phyloP scores from a whole-genome alignment of 2,113 vertebrate species.

The Grammomys dolichurus region DNA sequence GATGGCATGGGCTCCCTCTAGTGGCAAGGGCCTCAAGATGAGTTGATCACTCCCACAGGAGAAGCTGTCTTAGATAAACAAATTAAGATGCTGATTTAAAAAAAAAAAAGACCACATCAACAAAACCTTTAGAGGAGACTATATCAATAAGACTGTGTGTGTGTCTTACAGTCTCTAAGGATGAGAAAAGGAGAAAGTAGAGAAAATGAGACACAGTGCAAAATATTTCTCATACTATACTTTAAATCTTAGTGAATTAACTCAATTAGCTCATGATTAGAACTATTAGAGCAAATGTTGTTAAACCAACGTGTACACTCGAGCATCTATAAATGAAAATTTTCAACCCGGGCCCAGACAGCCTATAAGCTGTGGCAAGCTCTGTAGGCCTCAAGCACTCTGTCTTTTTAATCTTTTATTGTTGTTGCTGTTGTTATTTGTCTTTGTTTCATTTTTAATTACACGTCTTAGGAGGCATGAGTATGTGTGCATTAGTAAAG shows the following conservation, averaged over 20 bases:
- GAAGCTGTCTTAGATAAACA: background rate
- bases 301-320: background rate
- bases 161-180: background rate
- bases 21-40: background rate
- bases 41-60: background rate
- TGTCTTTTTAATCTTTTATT: background rate
- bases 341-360: background rate
- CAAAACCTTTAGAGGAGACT: background rate
- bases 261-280: background rate
- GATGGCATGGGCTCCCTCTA: background rate
- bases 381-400: background rate
- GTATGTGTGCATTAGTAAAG: background rate
- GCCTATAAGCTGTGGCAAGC: background rate
- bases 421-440: background rate
- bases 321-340: background rate
- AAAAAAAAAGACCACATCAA: background rate
- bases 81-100: slow-evolving; percentile 17
- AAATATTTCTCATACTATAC: background rate
- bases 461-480: background rate
- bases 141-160: background rate
- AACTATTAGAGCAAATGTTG: background rate
- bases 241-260: background rate
- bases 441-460: background rate
- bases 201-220: background rate
- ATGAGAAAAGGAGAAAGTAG: background rate